Evolutionary conservation across 2,888 invertebrate species (phyloP).

Genomic region (Xiphydria camelus): DNA sequence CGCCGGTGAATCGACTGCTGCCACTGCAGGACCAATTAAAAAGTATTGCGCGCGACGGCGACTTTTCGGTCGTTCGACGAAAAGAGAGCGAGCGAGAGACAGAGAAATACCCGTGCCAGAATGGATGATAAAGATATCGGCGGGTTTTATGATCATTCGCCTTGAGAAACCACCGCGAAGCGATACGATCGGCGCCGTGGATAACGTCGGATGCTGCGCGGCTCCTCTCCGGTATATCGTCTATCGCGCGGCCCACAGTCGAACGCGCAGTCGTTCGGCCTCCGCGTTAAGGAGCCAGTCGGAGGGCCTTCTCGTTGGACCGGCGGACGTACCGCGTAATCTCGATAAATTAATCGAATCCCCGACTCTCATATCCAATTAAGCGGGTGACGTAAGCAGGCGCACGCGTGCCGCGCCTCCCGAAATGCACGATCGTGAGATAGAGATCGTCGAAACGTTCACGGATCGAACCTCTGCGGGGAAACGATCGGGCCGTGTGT

Average conservation of each 20-base stretch:
- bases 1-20: neutral
- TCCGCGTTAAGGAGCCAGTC: neutral
- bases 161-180: neutral
- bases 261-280: too few relatives aligned
- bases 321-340: too few relatives aligned
- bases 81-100: too few relatives aligned
- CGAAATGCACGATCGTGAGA: neutral
- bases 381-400: slow-evolving; percentile 1
- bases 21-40: neutral
- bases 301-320: too few relatives aligned
- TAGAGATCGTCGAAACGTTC: neutral
- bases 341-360: slow-evolving; percentile 1
- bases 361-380: neutral
- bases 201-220: neutral
- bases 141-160: neutral
- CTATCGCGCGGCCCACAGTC: too few relatives aligned
- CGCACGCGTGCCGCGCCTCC: neutral
- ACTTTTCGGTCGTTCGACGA: too few relatives aligned
- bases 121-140: slow-evolving; percentile 1
- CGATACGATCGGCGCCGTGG: neutral
- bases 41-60: neutral
- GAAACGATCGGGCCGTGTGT: too few relatives aligned
- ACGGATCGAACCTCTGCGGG: too few relatives aligned
- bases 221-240: neutral
- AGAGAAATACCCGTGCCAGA: too few relatives aligned